A percentile compares a stretch with the other conserved stretches of the same genome.
Conservation (phyloP, 2,797 vertebrate species). For the Alectoris magna region DNA sequence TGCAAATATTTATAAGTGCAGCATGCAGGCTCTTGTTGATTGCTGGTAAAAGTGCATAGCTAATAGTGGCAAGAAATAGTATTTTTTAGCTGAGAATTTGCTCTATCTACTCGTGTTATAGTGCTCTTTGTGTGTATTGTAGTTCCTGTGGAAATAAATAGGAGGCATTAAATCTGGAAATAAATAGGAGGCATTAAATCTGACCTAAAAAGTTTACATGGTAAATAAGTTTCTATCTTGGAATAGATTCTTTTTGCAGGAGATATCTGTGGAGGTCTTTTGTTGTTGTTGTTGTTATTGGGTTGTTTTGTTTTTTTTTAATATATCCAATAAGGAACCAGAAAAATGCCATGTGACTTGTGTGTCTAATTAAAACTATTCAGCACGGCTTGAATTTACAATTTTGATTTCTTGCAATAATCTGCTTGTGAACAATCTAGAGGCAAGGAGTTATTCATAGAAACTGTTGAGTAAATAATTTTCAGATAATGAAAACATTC, state of each 20-base stretch:
- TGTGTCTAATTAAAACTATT: slow-evolving; percentile 59
- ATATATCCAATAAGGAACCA: background rate
- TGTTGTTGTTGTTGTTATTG: background rate
- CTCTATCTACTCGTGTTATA: background rate
- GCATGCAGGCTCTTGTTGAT: background rate
- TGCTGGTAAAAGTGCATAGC: background rate
- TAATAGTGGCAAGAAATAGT: background rate
- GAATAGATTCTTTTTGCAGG: background rate
- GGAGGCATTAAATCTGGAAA: background rate
- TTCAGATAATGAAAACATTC: slow-evolving; percentile 74
- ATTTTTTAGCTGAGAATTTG: background rate
- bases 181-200: background rate
- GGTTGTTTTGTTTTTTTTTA: background rate
- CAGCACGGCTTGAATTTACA: slow-evolving; percentile 62
- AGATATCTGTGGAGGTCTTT: background rate
- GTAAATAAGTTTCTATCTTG: background rate
- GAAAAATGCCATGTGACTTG: background rate
- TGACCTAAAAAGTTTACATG: background rate
- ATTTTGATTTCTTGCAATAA: slow-evolving; percentile 70
- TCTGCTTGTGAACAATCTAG: slow-evolving; percentile 67
- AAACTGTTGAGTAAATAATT: slow-evolving; percentile 74
- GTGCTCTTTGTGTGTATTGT: background rate
- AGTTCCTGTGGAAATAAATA: background rate
- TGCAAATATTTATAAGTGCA: background rate
- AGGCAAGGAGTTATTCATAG: slow-evolving; percentile 66